Conservation (phyloP, 2,113 vertebrate species). For the Carollia perspicillata region DNA sequence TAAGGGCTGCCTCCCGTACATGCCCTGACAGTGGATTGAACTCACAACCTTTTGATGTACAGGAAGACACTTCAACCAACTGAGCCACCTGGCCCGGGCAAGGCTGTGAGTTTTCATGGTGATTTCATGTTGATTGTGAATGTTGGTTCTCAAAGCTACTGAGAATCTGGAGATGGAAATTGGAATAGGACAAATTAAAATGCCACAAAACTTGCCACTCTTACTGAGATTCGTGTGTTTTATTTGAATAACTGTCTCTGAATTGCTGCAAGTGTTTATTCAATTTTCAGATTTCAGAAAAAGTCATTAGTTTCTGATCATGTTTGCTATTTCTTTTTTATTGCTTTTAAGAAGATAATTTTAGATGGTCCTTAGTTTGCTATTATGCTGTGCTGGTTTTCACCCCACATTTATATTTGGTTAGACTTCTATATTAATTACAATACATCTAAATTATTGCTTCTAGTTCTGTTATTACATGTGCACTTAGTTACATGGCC, state of each 20-base stretch:
- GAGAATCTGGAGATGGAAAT: neutral
- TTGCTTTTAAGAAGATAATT: neutral
- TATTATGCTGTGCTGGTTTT: neutral
- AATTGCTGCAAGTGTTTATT: neutral
- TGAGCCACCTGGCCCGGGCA: neutral
- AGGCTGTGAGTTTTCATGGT: neutral
- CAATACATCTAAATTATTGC: neutral
- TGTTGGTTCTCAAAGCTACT: neutral
- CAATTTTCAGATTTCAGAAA: neutral
- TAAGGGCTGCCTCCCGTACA: no score
- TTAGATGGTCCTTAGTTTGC: neutral
- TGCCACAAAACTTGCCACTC: neutral
- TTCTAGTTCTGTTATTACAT: slow-evolving; percentile 19
- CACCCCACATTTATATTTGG: neutral
- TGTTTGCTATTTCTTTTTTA: neutral
- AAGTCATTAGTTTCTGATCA: neutral
- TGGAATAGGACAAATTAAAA: neutral
- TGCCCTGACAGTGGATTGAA: no score
- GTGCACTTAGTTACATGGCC: neutral
- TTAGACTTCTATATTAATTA: slow-evolving; percentile 3
- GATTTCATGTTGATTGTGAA: neutral
- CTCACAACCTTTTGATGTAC: no score
- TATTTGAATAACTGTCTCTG: neutral
- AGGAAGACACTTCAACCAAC: no score
- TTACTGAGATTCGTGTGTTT: neutral